Conservation (phyloP, 64 coral and sea anemone species). For the Dendrophyllia cribrosa region DNA sequence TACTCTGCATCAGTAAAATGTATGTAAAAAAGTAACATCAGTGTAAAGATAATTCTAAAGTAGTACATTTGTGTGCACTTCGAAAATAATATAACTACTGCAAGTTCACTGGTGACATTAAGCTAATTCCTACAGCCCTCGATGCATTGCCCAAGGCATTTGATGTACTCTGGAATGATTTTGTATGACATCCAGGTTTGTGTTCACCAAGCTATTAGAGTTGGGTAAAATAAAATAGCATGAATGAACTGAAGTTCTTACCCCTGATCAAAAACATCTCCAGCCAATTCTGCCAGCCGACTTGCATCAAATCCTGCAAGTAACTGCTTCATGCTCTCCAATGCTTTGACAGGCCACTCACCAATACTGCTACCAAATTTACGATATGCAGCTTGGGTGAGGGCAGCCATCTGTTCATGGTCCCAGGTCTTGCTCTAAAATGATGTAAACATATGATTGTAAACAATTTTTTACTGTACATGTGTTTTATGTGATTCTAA, state of each 20-base stretch:
- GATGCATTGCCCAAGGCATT: no score
- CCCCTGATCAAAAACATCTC: conserved; percentile 72
- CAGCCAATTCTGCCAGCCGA: conserved; percentile 58
- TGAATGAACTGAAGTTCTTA: not conserved
- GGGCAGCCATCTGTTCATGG: conserved; percentile 74
- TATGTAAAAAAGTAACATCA: not conserved
- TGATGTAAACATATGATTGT: not conserved
- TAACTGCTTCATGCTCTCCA: conserved; percentile 66
- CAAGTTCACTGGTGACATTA: no score
- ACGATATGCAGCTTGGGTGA: conserved; percentile 75
- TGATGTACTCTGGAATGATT: no score
- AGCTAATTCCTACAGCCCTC: no score
- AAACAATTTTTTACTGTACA: not conserved
- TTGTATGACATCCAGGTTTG: no score
- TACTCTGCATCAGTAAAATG: conserved; percentile 33
- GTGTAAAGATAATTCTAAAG: no score
- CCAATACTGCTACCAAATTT: conserved; percentile 68
- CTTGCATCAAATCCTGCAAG: conserved; percentile 73
- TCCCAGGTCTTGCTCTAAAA: conserved; percentile 76
- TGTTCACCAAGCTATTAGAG: no score
- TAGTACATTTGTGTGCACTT: no score
- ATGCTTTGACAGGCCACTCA: conserved; percentile 74
- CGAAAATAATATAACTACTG: no score
- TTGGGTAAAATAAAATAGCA: no score
- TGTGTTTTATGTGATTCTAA: no score